A percentile compares a stretch with the other conserved stretches of the same genome.
phyloP scores from a whole-genome alignment of 2,797 vertebrate genomes.

The Lepilemur ruficaudatus region DNA sequence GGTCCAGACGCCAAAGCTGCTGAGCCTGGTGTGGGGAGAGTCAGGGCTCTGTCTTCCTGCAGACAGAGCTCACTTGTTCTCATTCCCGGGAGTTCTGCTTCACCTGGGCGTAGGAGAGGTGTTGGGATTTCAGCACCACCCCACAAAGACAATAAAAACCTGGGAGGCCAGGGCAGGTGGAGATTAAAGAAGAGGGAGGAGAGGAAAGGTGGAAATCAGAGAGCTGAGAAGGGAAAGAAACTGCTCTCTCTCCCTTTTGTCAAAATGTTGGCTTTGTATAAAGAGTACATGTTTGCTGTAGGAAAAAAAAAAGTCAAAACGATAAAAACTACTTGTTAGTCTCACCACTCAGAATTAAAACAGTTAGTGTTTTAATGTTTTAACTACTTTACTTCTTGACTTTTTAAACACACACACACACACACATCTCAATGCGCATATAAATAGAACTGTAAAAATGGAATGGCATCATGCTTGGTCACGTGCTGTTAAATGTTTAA shows the following conservation, averaged over 20 bases:
- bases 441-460: neutral
- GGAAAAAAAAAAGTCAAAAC: neutral
- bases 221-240: neutral
- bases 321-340: neutral
- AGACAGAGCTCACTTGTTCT: neutral
- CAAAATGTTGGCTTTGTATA: neutral
- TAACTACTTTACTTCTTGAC: conserved; percentile 2
- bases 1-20: neutral
- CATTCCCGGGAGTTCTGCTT: neutral
- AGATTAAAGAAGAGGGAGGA: neutral
- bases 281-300: neutral
- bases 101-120: neutral
- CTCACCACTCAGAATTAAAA: conserved; percentile 28
- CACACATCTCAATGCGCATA: neutral
- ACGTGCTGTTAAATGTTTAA: neutral
- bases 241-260: neutral
- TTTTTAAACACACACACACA: neutral
- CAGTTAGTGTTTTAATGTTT: neutral
- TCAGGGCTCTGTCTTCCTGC: neutral
- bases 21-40: neutral
- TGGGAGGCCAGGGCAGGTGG: neutral
- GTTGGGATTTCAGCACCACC: conserved; percentile 6
- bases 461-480: neutral
- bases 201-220: neutral
- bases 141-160: neutral